Percentiles rank a stretch among this genome's conserved stretches.
These are phyloP conservation scores for Saccostrea cuccullata DNA, from an alignment of 1,140 invertebrate species.

Conservation along the genomic window DNA sequence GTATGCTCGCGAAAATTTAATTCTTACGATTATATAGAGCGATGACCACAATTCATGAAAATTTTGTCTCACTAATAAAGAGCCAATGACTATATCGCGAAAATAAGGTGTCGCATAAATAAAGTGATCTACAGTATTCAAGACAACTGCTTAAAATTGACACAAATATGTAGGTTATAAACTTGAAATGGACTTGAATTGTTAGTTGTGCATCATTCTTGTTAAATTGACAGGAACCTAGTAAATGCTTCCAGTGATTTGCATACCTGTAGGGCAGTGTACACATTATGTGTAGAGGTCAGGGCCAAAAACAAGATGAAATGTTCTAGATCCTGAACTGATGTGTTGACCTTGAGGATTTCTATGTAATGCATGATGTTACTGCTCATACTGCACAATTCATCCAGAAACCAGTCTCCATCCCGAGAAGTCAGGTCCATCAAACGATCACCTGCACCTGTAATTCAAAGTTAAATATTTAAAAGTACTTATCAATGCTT, in stretches of 20 bases:
- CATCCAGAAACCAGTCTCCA: conserved; percentile 92
- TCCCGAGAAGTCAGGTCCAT: conserved; percentile 90
- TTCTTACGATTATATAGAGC: too few relatives aligned
- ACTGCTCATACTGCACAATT: conserved; percentile 81
- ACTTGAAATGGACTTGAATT: too few relatives aligned
- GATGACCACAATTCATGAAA: too few relatives aligned
- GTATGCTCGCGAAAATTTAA: too few relatives aligned
- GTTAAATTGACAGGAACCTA: not conserved
- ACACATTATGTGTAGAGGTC: conserved; percentile 73
- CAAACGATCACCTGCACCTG: conserved; percentile 87
- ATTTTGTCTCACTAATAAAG: too few relatives aligned
- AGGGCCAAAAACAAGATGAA: conserved; percentile 69
- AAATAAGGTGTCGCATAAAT: too few relatives aligned
- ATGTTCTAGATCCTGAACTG: conserved; percentile 64
- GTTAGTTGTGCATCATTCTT: too few relatives aligned
- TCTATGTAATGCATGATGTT: conserved; percentile 76
- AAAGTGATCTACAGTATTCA: too few relatives aligned
- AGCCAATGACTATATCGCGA: too few relatives aligned
- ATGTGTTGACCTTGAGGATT: conserved; percentile 69
- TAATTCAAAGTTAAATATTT: not conserved
- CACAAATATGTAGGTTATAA: too few relatives aligned
- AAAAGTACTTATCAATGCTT: too few relatives aligned
- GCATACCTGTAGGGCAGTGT: conserved; percentile 75
- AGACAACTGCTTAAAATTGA: too few relatives aligned
- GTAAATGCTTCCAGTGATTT: not conserved